These are phyloP conservation scores for Hirundichthys speculiger DNA, from an alignment of 2,113 vertebrate genomes.

Conservation along the genomic window DNA sequence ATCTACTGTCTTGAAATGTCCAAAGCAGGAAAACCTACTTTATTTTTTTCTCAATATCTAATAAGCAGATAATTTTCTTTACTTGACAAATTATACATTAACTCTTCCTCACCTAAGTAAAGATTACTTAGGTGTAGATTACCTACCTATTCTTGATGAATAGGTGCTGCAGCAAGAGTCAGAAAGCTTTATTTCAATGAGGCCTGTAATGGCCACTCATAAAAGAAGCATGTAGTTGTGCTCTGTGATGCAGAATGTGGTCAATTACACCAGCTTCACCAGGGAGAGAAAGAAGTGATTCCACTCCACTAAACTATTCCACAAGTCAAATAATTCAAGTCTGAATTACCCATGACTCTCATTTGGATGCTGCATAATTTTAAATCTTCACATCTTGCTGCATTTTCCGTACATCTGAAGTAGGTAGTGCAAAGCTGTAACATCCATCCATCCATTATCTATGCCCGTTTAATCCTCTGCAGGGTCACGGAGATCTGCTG, in stretches of 20 bases:
- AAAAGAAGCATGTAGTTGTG: slow-evolving; percentile 24
- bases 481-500: no score
- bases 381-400: neutral
- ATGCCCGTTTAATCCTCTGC: no score
- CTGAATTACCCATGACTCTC: slow-evolving; percentile 34
- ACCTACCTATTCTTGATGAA: slow-evolving; percentile 52
- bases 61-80: slow-evolving; percentile 31
- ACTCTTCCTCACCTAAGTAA: slow-evolving; percentile 27
- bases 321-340: slow-evolving; percentile 51
- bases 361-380: slow-evolving; percentile 23
- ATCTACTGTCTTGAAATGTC: neutral
- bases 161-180: slow-evolving; percentile 24
- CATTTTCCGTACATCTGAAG: no score
- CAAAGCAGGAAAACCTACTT: slow-evolving; percentile 1
- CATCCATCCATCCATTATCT: no score
- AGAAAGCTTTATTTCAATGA: slow-evolving; percentile 29
- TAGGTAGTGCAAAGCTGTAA: no score
- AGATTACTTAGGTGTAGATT: no score
- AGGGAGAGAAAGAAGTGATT: slow-evolving; percentile 22
- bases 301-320: slow-evolving; percentile 38
- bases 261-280: slow-evolving; percentile 54
- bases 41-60: no score
- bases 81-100: no score
- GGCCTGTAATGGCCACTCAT: slow-evolving; percentile 4
- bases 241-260: slow-evolving; percentile 45